Evolutionary conservation across 2,113 vertebrate genomes (phyloP), one percentile per base, ranked within the genome.

Genomic region (Heterotis niloticus): DNA sequence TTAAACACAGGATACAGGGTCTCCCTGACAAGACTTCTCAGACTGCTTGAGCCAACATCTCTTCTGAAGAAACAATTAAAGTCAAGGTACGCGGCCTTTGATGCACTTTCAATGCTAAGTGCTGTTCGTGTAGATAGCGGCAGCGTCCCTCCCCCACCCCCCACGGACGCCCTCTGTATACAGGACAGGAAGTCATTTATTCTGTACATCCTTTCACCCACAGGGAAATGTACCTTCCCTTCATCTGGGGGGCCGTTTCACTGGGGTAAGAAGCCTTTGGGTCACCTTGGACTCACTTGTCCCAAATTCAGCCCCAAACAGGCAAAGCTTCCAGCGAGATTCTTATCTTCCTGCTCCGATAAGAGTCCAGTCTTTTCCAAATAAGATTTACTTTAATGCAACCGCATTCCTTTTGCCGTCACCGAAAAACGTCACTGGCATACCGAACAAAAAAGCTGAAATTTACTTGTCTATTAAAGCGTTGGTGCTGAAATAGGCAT

Each of bases 1-100:
- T 54, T 51, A 72, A 34, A 72, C 69, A 14, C 88, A 86, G 87
- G 85, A 88, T 85, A 82, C 85, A 80, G 79, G 16, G 76, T 82
- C 71, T 84, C 18, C 13, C 29, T 54, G 76, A 56, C 24, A 17
- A 24, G n/a, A 1, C 73, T n/a, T 66, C 76, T 83, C 81, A 70
- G 83, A 84, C 76, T 81, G 79, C 79, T 75, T 75, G 78, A 83
- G 85, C 85, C 84, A 83, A 75, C 72, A 83, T 59, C 82, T 85
- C 84, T 85, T 87, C 83, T 81, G 68, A 76, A 52, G 76, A 81
- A 79, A 78, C 57, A 85, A 80, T 76, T 82, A 62, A 67, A 85
- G 85, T 86, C 88, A 85, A 79, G 68, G 67, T 34, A 71, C 69
- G 29, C 67, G 79, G 80, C 82, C 85, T 88, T 88, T 90, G 85